Base-by-base conservation (phyloP, 2,113 vertebrate genomes). In the Orthochromis indermauri region DNA sequence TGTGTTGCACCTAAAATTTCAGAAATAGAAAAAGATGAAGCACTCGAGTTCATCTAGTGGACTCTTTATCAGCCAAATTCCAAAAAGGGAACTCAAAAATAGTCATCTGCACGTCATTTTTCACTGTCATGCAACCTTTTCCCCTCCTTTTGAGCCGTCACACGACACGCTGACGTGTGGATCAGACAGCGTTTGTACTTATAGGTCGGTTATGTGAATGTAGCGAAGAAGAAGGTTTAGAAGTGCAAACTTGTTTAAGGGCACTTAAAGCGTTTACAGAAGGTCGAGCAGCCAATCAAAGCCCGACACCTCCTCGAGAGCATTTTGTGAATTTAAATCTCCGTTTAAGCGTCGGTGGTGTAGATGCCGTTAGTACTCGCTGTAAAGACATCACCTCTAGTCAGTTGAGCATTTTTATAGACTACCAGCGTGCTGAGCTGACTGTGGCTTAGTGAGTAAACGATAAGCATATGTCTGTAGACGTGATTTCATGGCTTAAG, bases 401-500 rank as follows among this genome's bases (percentile, higher is more conserved):
- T 89, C 84, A 28, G 63, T 82, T 84, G n/a, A 81, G 88, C 26
- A 6, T 85, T 88, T 66, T 89, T 66, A 35, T 49, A 87, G 78
- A 88, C 88, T 85, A 33, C 63, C 83, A 88, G 66, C 47, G 71
- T 84, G 91, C 90, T 73, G 91, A 92, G 83, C 83, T 66, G 90
- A 89, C 94, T 76, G 86, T 59, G 84, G 82, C 86, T 83, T 87
- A 45, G 81, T 66, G 87, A 90, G 37, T 40, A 88, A 92, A 95
- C 86, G 91, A 90, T 90, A 85, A 91, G 82, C 88, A 90, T 89
- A 86, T 90, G 90, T 94, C 90, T 90, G 89, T 80, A 93, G 91
- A 95, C 40, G 88, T 95, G 93, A 93, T 91, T 93, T 92, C 90
- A 90, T 93, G 92, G 94, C 91, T 89, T 68, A 88, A 91, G 85